phyloP scores from a whole-genome alignment of 2,113 vertebrate genomes.

The Orientallactaga bullata region DNA sequence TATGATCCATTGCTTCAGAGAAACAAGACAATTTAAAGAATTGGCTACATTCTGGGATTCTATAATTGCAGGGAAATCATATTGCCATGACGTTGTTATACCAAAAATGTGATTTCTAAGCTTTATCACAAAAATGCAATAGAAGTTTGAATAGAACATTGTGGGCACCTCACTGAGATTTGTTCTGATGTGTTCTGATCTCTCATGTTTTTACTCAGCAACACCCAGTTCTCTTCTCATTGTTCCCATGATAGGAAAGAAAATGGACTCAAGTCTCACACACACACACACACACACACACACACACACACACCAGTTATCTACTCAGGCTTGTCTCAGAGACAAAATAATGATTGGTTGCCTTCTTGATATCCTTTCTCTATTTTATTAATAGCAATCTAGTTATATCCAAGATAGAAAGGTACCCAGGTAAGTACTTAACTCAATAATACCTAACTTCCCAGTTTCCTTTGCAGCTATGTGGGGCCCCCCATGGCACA shows the following conservation, averaged over 20 bases:
- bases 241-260: slow-evolving; percentile 20
- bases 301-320: not conserved
- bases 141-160: not conserved
- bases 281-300: not conserved
- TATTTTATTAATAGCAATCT: not conserved
- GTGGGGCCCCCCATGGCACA: not conserved
- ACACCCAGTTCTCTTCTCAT: not conserved
- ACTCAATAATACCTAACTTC: not conserved
- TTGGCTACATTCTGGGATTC: not conserved
- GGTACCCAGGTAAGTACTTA: not conserved
- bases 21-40: slow-evolving; percentile 42
- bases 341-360: not conserved
- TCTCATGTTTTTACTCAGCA: not conserved
- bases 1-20: slow-evolving; percentile 35
- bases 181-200: not conserved
- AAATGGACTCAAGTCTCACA: not conserved
- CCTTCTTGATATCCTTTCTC: not conserved
- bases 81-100: not conserved
- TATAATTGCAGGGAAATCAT: slow-evolving; percentile 31
- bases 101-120: slow-evolving; percentile 28
- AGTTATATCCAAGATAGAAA: not conserved
- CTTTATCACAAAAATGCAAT: not conserved
- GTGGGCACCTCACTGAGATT: not conserved
- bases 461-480: slow-evolving; percentile 32
- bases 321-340: not conserved